phyloP scores from a whole-genome alignment of 2,888 invertebrate species.

The Drosophila pseudotalamancana region DNA sequence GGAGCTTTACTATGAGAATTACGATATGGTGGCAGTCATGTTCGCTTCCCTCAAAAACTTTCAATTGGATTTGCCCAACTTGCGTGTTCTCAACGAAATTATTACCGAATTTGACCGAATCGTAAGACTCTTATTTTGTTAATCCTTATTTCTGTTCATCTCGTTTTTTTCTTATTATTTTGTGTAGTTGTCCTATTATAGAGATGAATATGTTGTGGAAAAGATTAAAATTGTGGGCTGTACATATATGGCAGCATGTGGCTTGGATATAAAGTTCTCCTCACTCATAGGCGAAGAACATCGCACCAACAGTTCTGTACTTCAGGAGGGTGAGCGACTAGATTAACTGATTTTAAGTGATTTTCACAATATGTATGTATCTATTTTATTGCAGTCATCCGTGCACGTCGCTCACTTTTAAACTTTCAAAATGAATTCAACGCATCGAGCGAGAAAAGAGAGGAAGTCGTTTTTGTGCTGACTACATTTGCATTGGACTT shows the following conservation, averaged over 20 bases:
- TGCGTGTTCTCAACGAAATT: constrained; percentile 93
- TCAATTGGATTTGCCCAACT: constrained; percentile 87
- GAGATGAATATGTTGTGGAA: constrained; percentile 89
- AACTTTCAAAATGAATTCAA: background rate
- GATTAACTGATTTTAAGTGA: background rate
- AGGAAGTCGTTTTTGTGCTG: constrained; percentile 87
- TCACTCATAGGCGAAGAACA: constrained; percentile 16
- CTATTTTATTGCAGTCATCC: background rate
- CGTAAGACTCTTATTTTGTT: constrained; percentile 81
- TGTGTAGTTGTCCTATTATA: constrained; percentile 78
- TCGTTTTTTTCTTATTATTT: background rate
- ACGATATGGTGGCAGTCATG: constrained; percentile 96
- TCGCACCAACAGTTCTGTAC: constrained; percentile 7
- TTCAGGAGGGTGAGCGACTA: constrained; percentile 18
- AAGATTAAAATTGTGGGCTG: constrained; percentile 98
- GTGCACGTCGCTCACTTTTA: constrained; percentile 13
- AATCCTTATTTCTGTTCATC: background rate
- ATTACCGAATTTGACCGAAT: constrained; percentile 95
- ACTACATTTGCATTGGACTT: constrained; percentile 85
- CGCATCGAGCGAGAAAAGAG: constrained; percentile 54
- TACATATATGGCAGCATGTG: constrained; percentile 99
- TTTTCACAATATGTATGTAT: background rate
- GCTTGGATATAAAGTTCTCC: constrained; percentile 90
- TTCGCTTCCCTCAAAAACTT: constrained; percentile 96
- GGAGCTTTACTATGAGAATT: constrained; percentile 94